phyloP scores from a whole-genome alignment of 1,140 invertebrate species.

The Neotoxoptera formosana region DNA sequence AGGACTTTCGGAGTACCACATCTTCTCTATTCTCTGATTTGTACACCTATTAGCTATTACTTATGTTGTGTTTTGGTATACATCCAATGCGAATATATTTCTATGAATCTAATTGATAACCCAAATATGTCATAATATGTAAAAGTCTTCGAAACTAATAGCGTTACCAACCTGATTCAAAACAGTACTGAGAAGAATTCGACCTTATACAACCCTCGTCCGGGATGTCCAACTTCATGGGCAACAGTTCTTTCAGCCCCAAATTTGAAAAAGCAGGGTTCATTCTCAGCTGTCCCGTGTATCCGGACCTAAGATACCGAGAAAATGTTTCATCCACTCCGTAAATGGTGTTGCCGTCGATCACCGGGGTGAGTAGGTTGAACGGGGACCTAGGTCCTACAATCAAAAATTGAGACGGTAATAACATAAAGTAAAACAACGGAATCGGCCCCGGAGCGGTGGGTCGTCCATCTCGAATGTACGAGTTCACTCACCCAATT shows the following conservation, averaged over 20 bases:
- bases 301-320: constrained; percentile 77
- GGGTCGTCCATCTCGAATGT: constrained; percentile 57
- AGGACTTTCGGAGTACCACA: too few species aligned
- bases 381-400: constrained; percentile 78
- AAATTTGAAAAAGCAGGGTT: constrained; percentile 88
- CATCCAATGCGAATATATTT: not conserved
- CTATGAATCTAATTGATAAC: not conserved
- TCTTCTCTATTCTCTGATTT: not conserved
- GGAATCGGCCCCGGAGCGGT: constrained; percentile 36
- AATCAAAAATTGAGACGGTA: not conserved
- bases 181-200: constrained; percentile 88
- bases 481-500: constrained; percentile 72
- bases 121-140: not conserved
- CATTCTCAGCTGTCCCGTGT: constrained; percentile 82
- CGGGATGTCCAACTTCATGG: constrained; percentile 87
- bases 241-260: constrained; percentile 86
- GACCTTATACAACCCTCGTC: constrained; percentile 92
- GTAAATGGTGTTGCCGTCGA: constrained; percentile 87
- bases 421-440: not conserved
- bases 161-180: constrained; percentile 76
- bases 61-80: not conserved
- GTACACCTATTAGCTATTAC: not conserved
- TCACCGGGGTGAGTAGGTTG: constrained; percentile 81
- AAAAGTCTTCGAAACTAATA: not conserved
- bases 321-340: constrained; percentile 80